Evolutionary conservation across 1,140 invertebrate genomes (phyloP), one percentile per base, ranked within the genome.

Genomic region (Yoshiicerus persimilis): DNA sequence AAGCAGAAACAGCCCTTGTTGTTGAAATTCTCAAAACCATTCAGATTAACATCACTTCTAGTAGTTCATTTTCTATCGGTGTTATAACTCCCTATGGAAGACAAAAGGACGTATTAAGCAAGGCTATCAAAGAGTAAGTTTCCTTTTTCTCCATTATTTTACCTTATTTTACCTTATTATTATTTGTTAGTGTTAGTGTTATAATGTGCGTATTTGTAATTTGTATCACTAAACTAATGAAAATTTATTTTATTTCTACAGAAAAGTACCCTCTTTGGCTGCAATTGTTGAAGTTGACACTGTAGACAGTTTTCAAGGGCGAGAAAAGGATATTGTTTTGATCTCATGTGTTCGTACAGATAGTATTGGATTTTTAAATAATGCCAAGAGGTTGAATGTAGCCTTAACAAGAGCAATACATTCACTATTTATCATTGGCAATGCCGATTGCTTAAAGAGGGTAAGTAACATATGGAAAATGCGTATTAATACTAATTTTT

Each of bases 281-380:
- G 66, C 23, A 0, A 10, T 70, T 0, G 89, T 94, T 9, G 93
- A 96, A 90, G 95, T 98, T 2, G 96, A 96, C 91, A 98, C 97
- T 4, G 96, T 98, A 6, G 98, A 99, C 93, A 95, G 96, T 86
- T 98, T 97, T 92, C 98, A 99, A 93, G 98, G 98, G 0, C 94
- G 96, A 92, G 97, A 99, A 93, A 95, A 96, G 88, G 97, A 99
- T 92, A 94, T 98, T 36, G 95, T 99, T 34, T 94, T 99, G 36
- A 94, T 99, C 90, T 98, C 97, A 0, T 95, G 96, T 92, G 97
- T 98, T 0, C 94, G 97, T 89, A 96, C 95, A 64, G 94, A 94
- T 39, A 94, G 94, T 4, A 84, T 89, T 16, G 96, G 96, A 66
- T 98, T 97, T 92, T 91, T 97, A 2, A 92, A 94, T 1, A 95